Conservation (phyloP, 1,140 invertebrate species). For the Stegodyphus dumicola region DNA sequence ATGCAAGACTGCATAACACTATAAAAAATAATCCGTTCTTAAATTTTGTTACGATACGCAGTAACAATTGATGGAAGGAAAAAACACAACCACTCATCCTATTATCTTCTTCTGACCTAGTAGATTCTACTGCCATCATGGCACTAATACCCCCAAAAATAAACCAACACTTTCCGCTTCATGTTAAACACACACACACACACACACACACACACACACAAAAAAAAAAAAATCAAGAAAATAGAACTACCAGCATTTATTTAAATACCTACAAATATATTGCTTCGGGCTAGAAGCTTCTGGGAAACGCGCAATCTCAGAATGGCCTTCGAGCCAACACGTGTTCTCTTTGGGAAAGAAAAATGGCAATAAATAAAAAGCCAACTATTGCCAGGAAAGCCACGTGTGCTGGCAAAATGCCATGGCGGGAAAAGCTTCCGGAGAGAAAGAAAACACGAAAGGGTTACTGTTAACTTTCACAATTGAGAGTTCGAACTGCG, state of each 20-base stretch:
- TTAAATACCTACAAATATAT: not conserved
- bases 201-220: too few relatives aligned
- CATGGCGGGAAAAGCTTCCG: conserved; percentile 33
- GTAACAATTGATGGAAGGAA: too few relatives aligned
- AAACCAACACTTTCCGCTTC: not conserved
- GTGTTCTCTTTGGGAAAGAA: conserved; percentile 10
- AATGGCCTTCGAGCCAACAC: conserved; percentile 26
- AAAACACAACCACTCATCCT: too few relatives aligned
- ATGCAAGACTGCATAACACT: too few relatives aligned
- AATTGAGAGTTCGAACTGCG: too few relatives aligned
- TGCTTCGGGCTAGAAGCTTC: not conserved
- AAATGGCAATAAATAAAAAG: not conserved
- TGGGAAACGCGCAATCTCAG: not conserved
- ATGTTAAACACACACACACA: too few relatives aligned
- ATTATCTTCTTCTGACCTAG: too few relatives aligned
- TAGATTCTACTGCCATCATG: too few relatives aligned
- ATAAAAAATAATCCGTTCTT: too few relatives aligned
- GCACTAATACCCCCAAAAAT: not conserved
- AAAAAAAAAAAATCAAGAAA: not conserved
- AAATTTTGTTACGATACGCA: too few relatives aligned
- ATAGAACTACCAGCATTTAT: not conserved
- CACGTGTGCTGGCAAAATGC: conserved; percentile 35
- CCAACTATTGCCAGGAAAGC: not conserved
- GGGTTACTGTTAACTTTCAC: too few relatives aligned
- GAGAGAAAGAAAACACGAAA: too few relatives aligned